Evolutionary conservation across 2,888 invertebrate species (phyloP).

Genomic region (Andrena dorsata): DNA sequence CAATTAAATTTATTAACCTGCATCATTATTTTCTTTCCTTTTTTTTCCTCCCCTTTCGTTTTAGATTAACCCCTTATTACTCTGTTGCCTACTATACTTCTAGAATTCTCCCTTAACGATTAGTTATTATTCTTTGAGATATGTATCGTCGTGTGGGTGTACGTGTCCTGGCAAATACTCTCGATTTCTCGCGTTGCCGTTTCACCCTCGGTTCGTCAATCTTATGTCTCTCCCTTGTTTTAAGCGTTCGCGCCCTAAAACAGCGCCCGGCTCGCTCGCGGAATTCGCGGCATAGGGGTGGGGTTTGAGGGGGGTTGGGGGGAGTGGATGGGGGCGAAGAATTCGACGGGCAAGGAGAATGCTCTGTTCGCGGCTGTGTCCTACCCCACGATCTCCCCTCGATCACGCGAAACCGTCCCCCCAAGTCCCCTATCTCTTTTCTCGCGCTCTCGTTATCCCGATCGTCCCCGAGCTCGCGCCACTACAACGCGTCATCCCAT

Average conservation of each 20-base stretch:
- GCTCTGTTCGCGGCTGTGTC: background rate
- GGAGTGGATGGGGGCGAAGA: background rate
- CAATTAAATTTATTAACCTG: constrained; percentile 69
- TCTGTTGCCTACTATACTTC: constrained; percentile 71
- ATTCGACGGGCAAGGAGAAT: background rate
- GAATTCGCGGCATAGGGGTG: background rate
- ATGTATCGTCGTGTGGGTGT: constrained; percentile 84
- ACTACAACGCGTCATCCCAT: background rate
- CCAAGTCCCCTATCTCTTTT: background rate
- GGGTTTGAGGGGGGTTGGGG: too few species aligned
- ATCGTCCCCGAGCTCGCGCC: constrained; percentile 29
- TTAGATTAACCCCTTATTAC: constrained; percentile 66
- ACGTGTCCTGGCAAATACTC: constrained; percentile 58
- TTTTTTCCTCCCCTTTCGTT: constrained; percentile 16
- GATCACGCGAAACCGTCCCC: constrained; percentile 3
- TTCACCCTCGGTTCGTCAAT: constrained; percentile 24
- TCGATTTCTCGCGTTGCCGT: constrained; percentile 25
- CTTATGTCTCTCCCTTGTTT: background rate
- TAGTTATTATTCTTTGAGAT: constrained; percentile 85
- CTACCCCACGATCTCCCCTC: constrained; percentile 8
- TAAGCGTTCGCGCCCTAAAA: background rate
- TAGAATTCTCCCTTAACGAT: constrained; percentile 80
- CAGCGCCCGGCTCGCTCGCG: background rate
- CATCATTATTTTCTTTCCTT: constrained; percentile 5
- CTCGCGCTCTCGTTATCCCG: constrained; percentile 16